Evolutionary conservation across 1,140 invertebrate species (phyloP).

Genomic region (Diabrotica undecimpunctata): DNA sequence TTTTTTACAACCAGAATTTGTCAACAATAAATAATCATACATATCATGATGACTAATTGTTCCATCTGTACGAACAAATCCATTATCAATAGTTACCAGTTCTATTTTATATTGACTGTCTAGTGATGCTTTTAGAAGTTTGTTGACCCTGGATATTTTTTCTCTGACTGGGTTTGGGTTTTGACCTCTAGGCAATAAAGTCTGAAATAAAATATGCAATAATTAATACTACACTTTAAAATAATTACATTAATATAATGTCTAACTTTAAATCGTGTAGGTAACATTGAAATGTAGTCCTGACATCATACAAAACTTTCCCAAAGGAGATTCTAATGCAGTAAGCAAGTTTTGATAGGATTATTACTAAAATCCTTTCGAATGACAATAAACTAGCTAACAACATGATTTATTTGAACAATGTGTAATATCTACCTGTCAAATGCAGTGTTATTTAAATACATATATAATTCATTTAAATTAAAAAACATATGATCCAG

Average conservation of each 20-base stretch:
- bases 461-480: too few species aligned
- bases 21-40: conserved; percentile 84
- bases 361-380: too few species aligned
- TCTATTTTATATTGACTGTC: conserved; percentile 60
- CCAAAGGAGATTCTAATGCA: too few species aligned
- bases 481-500: too few species aligned
- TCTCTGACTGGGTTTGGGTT: conserved; percentile 74
- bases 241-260: too few species aligned
- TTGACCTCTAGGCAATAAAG: conserved; percentile 78
- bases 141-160: conserved; percentile 72
- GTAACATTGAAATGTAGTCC: not conserved
- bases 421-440: too few species aligned
- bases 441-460: too few species aligned
- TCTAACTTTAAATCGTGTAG: conserved; percentile 10
- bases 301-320: too few species aligned
- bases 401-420: too few species aligned
- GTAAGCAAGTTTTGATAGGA: too few species aligned
- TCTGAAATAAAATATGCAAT: conserved; percentile 54
- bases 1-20: conserved; percentile 76
- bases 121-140: conserved; percentile 61
- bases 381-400: too few species aligned
- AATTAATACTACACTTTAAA: too few species aligned
- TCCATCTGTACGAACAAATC: conserved; percentile 71
- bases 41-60: conserved; percentile 82
- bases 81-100: conserved; percentile 70